Evolutionary conservation across 2,797 vertebrate genomes (phyloP), one percentile per base, ranked within the genome.

Genomic region (Acipenser ruthenus): DNA sequence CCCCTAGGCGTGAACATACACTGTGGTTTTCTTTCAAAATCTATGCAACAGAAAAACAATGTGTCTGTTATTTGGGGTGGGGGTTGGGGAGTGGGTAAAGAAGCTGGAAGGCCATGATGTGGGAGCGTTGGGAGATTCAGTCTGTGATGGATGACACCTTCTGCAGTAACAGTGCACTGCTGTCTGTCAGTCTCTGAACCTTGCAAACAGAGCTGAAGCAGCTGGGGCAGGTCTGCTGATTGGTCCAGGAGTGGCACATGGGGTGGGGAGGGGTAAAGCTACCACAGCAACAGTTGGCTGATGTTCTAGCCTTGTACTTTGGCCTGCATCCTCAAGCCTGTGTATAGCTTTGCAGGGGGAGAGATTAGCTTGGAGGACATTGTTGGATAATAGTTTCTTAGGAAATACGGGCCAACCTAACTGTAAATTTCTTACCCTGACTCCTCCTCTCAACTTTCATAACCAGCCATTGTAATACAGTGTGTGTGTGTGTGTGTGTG

Each of bases 281-380:
- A 66, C 55, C 55, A 67, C 63, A 68, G 73, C 79, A 78, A 73
- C 74, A 74, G 76, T 84, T 86, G 78, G 74, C 72, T 75, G 47
- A n/a, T 68, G 64, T 76, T 81, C 70, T 71, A 77, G 79, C 79
- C 70, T 81, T 78, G 78, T 80, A 76, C 71, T 74, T 73, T 76
- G 81, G 80, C 82, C 81, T 77, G 75, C 77, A 80, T 83, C 78
- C 75, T 79, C 75, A 65, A 72, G 77, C 70, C 68, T 74, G 69
- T 68, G 64, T 72, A 63, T 70, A 67, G 71, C 65, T 62, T 65
- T 62, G 60, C 51, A 69, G 70, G 75, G 74, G 70, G 70, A 67
- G 62, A 75, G 70, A 77, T 78, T 76, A 79, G 68, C 71, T 75
- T 61, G 8, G 72, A 71, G 68, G 72, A 73, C 72, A 76, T 73